Percentiles rank a stretch among this genome's conserved stretches.
Evolutionary conservation across 2,797 vertebrate species (phyloP).

Genomic region (Tragelaphus oryx): DNA sequence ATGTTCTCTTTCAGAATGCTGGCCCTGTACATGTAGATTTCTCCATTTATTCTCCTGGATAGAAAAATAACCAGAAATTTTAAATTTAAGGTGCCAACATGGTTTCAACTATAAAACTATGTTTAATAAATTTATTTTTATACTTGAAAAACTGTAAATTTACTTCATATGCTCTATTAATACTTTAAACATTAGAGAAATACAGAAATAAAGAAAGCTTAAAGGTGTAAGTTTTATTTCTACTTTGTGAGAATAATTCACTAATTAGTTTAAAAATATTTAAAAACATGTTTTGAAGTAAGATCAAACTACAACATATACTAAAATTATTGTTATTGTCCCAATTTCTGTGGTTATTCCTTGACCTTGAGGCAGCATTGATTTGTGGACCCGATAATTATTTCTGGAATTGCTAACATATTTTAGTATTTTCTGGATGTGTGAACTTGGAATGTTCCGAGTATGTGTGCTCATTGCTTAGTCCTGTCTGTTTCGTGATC

Average conservation of each 20-base stretch:
- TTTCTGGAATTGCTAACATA: neutral
- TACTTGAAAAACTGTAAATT: neutral
- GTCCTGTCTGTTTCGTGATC: neutral
- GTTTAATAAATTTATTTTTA: constrained; percentile 32
- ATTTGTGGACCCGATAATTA: neutral
- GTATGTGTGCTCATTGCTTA: neutral
- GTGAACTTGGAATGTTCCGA: neutral
- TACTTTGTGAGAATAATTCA: neutral
- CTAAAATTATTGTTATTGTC: neutral
- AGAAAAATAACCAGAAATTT: neutral
- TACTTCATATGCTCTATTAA: neutral
- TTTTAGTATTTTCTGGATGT: neutral
- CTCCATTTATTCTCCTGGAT: neutral
- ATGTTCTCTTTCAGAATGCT: constrained; percentile 15
- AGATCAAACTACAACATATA: neutral
- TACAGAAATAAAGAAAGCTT: neutral
- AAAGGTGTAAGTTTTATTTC: neutral
- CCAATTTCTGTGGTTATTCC: neutral
- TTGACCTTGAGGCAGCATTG: neutral
- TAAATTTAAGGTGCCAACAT: neutral
- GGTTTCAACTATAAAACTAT: neutral
- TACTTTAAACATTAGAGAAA: neutral
- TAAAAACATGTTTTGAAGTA: neutral
- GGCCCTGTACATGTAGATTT: neutral
- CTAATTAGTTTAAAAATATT: constrained; percentile 16